These are phyloP conservation scores for Pseudochirops cupreus DNA, from an alignment of 2,797 vertebrate genomes.

Conservation along the genomic window DNA sequence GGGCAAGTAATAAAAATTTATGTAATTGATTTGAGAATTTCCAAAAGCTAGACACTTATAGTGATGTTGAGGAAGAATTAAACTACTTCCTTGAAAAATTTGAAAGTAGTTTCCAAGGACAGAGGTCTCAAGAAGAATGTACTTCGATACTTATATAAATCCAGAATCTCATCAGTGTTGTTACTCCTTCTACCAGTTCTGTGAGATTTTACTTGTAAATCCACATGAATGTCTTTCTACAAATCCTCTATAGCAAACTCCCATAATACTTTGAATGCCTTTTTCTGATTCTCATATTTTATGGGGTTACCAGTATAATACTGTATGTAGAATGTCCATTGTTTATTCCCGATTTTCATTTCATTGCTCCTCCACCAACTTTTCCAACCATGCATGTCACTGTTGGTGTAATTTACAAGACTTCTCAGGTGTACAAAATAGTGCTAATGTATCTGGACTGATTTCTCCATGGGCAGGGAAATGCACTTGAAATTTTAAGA, in stretches of 20 bases:
- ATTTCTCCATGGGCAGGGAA: not conserved
- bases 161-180: not conserved
- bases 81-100: not conserved
- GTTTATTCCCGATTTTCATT: too few species aligned
- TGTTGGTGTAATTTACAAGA: not conserved
- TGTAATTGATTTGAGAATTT: not conserved
- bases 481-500: not conserved
- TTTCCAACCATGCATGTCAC: too few species aligned
- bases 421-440: not conserved
- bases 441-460: not conserved
- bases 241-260: too few species aligned
- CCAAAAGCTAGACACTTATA: slow-evolving; percentile 8
- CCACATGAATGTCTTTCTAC: too few species aligned
- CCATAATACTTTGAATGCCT: too few species aligned
- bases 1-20: not conserved
- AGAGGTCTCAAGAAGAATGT: not conserved
- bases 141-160: too few species aligned
- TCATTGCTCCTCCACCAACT: too few species aligned
- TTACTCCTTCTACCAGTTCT: not conserved
- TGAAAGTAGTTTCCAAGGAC: slow-evolving; percentile 12
- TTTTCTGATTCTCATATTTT: too few species aligned
- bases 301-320: too few species aligned
- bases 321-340: too few species aligned
- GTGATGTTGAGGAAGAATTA: not conserved
- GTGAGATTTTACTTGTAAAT: not conserved